phyloP scores from a whole-genome alignment of 2,113 vertebrate genomes.

The Leucosticte australis region DNA sequence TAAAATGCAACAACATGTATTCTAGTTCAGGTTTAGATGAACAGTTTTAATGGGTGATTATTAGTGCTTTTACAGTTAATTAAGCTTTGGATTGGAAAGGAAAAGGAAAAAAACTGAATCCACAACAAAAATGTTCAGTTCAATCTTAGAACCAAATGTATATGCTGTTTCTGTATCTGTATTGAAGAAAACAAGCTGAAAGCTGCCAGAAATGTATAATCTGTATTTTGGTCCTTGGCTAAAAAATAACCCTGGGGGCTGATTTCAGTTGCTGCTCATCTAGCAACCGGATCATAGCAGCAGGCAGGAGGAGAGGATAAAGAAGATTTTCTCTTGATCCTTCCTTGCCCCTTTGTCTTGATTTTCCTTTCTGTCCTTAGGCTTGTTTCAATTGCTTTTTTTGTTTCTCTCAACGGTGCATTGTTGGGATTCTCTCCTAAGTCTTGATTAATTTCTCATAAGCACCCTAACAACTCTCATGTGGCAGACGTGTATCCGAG shows the following conservation, averaged over 20 bases:
- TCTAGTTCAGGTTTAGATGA: background rate
- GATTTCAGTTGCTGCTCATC: background rate
- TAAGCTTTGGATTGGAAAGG: background rate
- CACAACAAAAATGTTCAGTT: background rate
- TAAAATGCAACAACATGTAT: background rate
- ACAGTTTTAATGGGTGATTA: background rate
- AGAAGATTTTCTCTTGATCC: background rate
- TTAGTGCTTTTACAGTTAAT: background rate
- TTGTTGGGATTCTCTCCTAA: background rate
- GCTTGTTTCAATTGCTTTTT: background rate
- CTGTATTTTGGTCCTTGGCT: background rate
- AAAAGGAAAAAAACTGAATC: background rate
- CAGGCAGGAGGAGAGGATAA: background rate
- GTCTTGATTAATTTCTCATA: background rate
- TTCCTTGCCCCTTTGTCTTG: background rate
- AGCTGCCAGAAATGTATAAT: background rate
- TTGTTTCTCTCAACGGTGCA: background rate
- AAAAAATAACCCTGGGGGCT: background rate
- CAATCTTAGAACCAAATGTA: background rate
- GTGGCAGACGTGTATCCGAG: fast-evolving
- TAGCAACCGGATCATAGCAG: background rate
- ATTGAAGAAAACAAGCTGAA: background rate
- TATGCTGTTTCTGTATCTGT: background rate
- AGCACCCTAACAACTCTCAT: background rate
- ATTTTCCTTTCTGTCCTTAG: background rate